Percentiles rank a stretch among this genome's conserved stretches.
These are phyloP conservation scores for Periplaneta americana DNA, from an alignment of 1,140 invertebrate genomes.

Conservation along the genomic window DNA sequence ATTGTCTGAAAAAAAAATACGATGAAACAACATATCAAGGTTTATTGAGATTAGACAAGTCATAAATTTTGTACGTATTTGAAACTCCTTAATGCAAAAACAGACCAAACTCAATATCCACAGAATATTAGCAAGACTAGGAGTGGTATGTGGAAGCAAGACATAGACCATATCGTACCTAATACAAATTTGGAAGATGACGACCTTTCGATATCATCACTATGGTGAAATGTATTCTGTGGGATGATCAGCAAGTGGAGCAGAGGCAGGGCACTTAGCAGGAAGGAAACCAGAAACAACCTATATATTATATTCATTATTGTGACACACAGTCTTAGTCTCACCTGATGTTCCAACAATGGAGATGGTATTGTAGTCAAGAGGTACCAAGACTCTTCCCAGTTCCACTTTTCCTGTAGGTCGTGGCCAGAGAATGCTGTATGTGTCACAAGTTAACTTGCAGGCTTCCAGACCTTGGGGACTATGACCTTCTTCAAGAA, in stretches of 20 bases:
- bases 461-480: slow-evolving; percentile 6
- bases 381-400: background rate
- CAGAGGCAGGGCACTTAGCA: too few species aligned
- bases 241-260: background rate
- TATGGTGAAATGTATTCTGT: background rate
- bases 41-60: too few species aligned
- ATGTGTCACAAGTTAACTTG: slow-evolving; percentile 4
- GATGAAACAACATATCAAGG: too few species aligned
- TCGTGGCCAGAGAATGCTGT: slow-evolving; percentile 26
- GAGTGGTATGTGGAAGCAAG: too few species aligned
- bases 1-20: too few species aligned
- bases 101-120: too few species aligned
- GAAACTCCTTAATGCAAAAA: too few species aligned
- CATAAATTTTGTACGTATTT: too few species aligned
- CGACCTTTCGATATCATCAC: background rate
- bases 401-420: slow-evolving; percentile 24
- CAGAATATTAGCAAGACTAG: too few species aligned
- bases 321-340: background rate
- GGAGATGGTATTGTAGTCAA: slow-evolving; percentile 4
- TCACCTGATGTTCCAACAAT: background rate
- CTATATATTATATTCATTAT: background rate
- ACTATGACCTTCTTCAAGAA: background rate
- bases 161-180: too few species aligned
- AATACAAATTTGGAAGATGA: background rate
- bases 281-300: background rate